Conservation (phyloP, 2,888 invertebrate genomes). For the Dolichopus griseipennis region DNA sequence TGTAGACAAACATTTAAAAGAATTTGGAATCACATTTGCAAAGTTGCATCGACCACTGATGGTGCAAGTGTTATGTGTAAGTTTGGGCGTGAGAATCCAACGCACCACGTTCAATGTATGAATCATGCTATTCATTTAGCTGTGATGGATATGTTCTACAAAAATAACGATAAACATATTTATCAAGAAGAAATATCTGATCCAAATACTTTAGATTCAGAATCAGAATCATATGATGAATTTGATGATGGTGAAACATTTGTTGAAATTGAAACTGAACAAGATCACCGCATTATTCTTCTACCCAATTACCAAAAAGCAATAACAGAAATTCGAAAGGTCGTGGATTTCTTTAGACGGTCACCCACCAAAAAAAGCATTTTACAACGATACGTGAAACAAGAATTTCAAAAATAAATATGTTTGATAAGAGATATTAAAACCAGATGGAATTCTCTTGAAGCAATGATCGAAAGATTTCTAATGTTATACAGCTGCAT, state of each 20-base stretch:
- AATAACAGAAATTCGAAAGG: background rate
- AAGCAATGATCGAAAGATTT: conserved; percentile 6
- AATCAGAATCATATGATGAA: conserved; percentile 1
- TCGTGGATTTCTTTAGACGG: conserved; percentile 6
- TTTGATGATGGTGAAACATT: background rate
- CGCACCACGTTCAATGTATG: background rate
- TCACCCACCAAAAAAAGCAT: conserved; percentile 4
- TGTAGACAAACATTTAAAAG: conserved; percentile 1
- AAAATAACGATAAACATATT: background rate
- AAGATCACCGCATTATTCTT: background rate
- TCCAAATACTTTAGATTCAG: background rate
- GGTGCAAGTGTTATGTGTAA: background rate
- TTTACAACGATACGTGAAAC: conserved; percentile 7
- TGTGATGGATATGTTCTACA: background rate
- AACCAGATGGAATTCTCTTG: conserved; percentile 7
- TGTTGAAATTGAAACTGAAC: background rate
- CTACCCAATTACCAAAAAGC: background rate
- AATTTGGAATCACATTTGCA: conserved; percentile 2
- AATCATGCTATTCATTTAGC: conserved; percentile 9
- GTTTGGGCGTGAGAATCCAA: background rate
- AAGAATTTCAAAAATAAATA: conserved; percentile 5
- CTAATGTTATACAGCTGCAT: background rate
- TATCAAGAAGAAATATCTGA: conserved; percentile 4
- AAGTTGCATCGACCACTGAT: conserved; percentile 3
- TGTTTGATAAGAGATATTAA: conserved; percentile 5